A percentile compares a stretch with the other conserved stretches of the same genome.
Evolutionary conservation across 2,888 invertebrate genomes (phyloP).

Genomic region (Ectobius pallidus): DNA sequence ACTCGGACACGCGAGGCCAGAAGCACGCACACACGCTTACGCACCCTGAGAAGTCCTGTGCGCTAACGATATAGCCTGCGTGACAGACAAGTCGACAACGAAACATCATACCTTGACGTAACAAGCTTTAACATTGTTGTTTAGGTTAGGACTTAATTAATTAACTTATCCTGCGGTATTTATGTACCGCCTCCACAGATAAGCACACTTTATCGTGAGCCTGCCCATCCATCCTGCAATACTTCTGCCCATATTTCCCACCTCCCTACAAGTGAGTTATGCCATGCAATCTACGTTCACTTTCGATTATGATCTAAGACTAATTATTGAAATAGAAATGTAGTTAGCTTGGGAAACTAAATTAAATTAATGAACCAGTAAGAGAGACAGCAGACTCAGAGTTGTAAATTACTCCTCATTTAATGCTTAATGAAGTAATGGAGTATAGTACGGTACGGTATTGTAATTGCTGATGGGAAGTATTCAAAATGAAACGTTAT

Average conservation of each 20-base stretch:
- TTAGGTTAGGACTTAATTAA: slow-evolving; percentile 13
- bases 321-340: not conserved
- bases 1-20: slow-evolving; percentile 9
- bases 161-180: slow-evolving; percentile 4
- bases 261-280: not conserved
- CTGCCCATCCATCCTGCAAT: not conserved
- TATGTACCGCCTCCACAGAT: not conserved
- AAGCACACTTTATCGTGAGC: not conserved
- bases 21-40: not conserved
- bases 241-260: not conserved
- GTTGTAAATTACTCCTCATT: too few species aligned
- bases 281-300: not conserved
- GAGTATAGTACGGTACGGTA: too few species aligned
- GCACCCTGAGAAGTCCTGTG: not conserved
- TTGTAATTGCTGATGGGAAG: too few species aligned
- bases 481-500: too few species aligned
- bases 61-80: slow-evolving; percentile 12
- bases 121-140: too few species aligned
- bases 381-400: too few species aligned
- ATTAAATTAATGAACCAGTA: not conserved
- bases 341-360: not conserved
- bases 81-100: slow-evolving; percentile 6
- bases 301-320: not conserved
- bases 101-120: slow-evolving; percentile 4
- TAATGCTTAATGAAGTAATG: too few species aligned